phyloP scores from a whole-genome alignment of 2,113 vertebrate species.

The Suncus etruscus region DNA sequence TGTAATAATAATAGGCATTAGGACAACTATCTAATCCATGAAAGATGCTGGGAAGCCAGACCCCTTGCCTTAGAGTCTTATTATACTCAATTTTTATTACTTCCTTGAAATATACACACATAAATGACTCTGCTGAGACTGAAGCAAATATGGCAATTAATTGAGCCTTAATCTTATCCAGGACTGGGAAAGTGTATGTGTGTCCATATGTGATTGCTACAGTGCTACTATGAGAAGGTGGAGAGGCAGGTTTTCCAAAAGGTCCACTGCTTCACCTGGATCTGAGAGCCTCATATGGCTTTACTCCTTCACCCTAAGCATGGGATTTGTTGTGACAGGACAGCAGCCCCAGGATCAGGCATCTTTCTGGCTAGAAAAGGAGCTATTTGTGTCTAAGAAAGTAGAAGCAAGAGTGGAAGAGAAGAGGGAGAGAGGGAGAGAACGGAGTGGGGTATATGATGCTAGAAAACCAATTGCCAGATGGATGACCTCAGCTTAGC shows the following conservation, averaged over 20 bases:
- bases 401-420: not conserved
- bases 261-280: not conserved
- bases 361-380: not conserved
- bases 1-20: not conserved
- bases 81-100: not conserved
- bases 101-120: not conserved
- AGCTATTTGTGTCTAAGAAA: not conserved
- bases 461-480: not conserved
- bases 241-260: not conserved
- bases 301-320: no score
- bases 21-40: not conserved
- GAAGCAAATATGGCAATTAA: slow-evolving; percentile 2
- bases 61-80: not conserved
- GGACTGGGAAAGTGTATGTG: not conserved
- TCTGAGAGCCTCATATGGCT: not conserved
- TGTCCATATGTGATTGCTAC: accelerated
- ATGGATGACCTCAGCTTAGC: not conserved
- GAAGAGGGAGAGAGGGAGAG: not conserved
- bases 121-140: not conserved
- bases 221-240: not conserved
- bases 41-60: not conserved
- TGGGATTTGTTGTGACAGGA: not conserved
- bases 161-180: not conserved
- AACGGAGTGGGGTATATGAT: not conserved
- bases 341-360: no score